These are phyloP conservation scores for Siniperca knerii DNA, from an alignment of 2,113 vertebrate genomes.

Conservation along the genomic window DNA sequence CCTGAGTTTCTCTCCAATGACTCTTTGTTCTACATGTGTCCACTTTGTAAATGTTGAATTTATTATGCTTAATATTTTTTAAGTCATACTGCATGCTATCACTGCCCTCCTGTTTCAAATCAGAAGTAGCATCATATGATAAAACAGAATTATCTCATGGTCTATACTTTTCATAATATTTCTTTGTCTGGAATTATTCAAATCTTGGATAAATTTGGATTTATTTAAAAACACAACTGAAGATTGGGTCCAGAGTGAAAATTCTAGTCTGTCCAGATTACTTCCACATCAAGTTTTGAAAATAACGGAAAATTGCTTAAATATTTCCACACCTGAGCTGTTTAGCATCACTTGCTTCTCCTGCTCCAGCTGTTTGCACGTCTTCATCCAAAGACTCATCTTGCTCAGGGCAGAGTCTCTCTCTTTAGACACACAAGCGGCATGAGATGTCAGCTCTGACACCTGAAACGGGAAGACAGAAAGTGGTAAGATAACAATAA, in stretches of 20 bases:
- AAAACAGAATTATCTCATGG: neutral
- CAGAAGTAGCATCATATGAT: neutral
- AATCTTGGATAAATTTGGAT: neutral
- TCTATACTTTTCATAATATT: neutral
- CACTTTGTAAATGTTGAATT: neutral
- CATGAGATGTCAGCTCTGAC: constrained; percentile 71
- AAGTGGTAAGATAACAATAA: neutral
- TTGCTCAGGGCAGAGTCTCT: constrained; percentile 82
- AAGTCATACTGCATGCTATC: neutral
- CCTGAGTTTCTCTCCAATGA: neutral
- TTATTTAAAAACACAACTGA: neutral
- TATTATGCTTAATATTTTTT: neutral
- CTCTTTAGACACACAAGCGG: constrained; percentile 83
- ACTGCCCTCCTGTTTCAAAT: neutral
- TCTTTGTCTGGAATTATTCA: neutral
- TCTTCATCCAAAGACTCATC: constrained; percentile 88
- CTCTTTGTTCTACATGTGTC: neutral
- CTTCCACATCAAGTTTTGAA: neutral
- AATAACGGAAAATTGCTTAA: neutral
- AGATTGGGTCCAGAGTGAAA: neutral
- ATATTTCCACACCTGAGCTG: constrained; percentile 57
- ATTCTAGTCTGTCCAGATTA: neutral
- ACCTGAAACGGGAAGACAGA: constrained; percentile 63
- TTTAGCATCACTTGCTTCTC: constrained; percentile 86
- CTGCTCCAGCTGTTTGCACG: constrained; percentile 88